Conservation (phyloP, 2,888 invertebrate genomes). For the Hybos culiciformis region DNA sequence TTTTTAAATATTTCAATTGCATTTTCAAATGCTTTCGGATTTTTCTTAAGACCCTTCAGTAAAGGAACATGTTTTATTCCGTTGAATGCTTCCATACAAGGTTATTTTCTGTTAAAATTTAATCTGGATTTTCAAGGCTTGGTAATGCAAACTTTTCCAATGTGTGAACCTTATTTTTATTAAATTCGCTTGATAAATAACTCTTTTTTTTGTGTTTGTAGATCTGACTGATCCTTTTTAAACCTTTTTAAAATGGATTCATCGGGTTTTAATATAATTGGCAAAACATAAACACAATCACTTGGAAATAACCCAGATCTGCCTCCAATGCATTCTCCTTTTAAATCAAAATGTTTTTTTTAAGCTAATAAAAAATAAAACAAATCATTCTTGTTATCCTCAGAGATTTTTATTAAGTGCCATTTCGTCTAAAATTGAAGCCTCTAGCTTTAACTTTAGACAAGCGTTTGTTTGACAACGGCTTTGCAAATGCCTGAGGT, state of each 20-base stretch:
- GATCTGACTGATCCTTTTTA: too few relatives aligned
- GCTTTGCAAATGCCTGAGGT: constrained; percentile 43
- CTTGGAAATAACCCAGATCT: constrained; percentile 77
- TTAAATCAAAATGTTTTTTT: too few relatives aligned
- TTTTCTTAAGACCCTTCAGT: constrained; percentile 55
- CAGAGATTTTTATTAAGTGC: constrained; percentile 31
- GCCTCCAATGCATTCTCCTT: constrained; percentile 54
- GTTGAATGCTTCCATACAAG: constrained; percentile 69
- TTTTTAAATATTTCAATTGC: constrained; percentile 62
- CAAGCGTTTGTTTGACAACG: constrained; percentile 37
- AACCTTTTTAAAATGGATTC: constrained; percentile 49
- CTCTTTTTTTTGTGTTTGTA: too few relatives aligned
- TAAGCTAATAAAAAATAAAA: too few relatives aligned
- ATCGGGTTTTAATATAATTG: constrained; percentile 64
- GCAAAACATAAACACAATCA: constrained; percentile 74
- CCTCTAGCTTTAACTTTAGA: constrained; percentile 35
- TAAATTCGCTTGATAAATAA: constrained; percentile 39
- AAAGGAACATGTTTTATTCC: constrained; percentile 70
- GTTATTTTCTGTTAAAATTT: too few relatives aligned
- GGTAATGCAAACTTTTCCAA: constrained; percentile 71
- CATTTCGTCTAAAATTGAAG: constrained; percentile 30
- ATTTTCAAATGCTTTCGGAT: constrained; percentile 56
- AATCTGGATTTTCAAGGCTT: too few relatives aligned
- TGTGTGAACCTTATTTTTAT: constrained; percentile 61
- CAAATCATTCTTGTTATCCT: too few relatives aligned